Evolutionary conservation across 2,888 invertebrate genomes (phyloP), one percentile per base, ranked within the genome.

Genomic region (Patella depressa): DNA sequence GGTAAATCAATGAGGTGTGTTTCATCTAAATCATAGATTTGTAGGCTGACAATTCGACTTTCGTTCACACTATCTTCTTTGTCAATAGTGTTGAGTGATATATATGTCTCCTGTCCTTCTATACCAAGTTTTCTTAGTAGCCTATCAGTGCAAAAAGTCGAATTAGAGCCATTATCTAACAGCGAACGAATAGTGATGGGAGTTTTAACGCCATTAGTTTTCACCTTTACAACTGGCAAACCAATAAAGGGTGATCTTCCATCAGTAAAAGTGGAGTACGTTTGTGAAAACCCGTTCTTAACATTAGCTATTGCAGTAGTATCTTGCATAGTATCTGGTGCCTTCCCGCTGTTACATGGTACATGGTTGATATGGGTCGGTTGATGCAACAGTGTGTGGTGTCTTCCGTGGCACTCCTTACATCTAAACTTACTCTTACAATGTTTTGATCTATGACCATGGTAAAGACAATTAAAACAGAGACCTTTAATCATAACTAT

Each of bases 171-270:
- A 19, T n/a, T 65, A 19, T 65, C 65, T 11, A 65, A 12, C 11
- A 65, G 65, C n/a, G 65, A n/a, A 19, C 75, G 75, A 2, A 72
- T 72, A 34, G 53, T 65, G 5, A 71, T 57, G 4, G 71, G 11
- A 45, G 45, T 11, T n/a, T 9, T 59, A 7, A 53, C 19, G 11
- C 65, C 59, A 45, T 45, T 72, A 45, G 53, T 19, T 53, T 54
- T 71, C 5, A 78, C 72, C 17, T 55, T 71, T 7, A 78, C 76
- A 17, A 79, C 77, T 4, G 76, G 57, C 72, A 79, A 73, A 24
- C 72, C 65, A 15, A n/a, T 14, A 15, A 24, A n/a, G 17, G 65
- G 14, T 53, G n/a, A 24, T 45, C n/a, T 59, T 54, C 19, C 72
- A 14, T 34, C 73, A 15, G 17, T 34, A 17, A 15, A 59, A 17